phyloP scores from a whole-genome alignment of 1,140 invertebrate species.

The Druon quercuslanigerum region DNA sequence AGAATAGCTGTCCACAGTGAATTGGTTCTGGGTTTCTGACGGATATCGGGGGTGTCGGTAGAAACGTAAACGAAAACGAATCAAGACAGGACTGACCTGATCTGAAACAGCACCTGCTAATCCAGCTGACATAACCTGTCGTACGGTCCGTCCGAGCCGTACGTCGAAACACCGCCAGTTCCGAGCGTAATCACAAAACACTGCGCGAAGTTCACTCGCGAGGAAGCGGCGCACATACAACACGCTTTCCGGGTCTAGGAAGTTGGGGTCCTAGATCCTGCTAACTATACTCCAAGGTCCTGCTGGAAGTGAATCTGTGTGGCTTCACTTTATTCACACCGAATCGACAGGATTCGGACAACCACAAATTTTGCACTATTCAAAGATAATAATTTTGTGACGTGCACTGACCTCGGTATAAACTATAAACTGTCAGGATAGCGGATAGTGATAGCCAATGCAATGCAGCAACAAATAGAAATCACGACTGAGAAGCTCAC shows the following conservation, averaged over 20 bases:
- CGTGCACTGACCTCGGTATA: slow-evolving; percentile 68
- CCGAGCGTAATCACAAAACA: slow-evolving; percentile 32
- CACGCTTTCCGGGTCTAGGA: slow-evolving; percentile 38
- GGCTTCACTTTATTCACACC: slow-evolving; percentile 44
- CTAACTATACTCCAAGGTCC: slow-evolving; percentile 47
- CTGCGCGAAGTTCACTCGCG: slow-evolving; percentile 24
- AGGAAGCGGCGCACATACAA: slow-evolving; percentile 38
- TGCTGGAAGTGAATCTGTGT: slow-evolving; percentile 49
- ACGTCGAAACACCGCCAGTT: slow-evolving; percentile 39
- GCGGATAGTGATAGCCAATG: neutral
- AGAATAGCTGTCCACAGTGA: slow-evolving; percentile 61
- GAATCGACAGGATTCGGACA: slow-evolving; percentile 39
- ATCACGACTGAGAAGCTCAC: slow-evolving; percentile 1
- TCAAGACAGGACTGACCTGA: slow-evolving; percentile 68
- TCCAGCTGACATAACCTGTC: slow-evolving; percentile 74
- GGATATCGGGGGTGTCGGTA: slow-evolving; percentile 43
- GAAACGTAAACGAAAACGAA: slow-evolving; percentile 43
- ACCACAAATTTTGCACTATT: slow-evolving; percentile 55
- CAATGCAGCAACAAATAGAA: slow-evolving; percentile 9
- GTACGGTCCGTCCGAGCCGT: slow-evolving; percentile 54
- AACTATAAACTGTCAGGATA: slow-evolving; percentile 35
- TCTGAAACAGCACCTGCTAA: slow-evolving; percentile 71
- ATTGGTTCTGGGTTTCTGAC: slow-evolving; percentile 53
- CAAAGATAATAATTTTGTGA: slow-evolving; percentile 68
- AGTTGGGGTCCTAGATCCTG: slow-evolving; percentile 39